Evolutionary conservation across 1,140 invertebrate species (phyloP).

Genomic region (Lerema accius): DNA sequence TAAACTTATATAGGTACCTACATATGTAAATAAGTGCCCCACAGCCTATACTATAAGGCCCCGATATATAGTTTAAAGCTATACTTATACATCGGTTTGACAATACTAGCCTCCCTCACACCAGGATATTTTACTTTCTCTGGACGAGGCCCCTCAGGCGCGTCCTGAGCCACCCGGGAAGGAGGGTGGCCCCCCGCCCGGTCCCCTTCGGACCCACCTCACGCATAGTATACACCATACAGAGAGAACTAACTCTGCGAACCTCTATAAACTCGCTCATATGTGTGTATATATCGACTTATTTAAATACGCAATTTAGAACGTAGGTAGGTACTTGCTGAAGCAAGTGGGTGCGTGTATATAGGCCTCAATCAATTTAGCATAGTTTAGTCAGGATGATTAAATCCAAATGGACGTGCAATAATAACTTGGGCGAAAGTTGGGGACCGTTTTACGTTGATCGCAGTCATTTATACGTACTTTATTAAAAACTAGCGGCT

Average conservation of each 20-base stretch:
- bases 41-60: slow-evolving; percentile 59
- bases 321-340: slow-evolving; percentile 46
- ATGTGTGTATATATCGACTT: slow-evolving; percentile 71
- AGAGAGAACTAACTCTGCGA: slow-evolving; percentile 75
- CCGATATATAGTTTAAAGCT: slow-evolving; percentile 80
- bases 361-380: slow-evolving; percentile 69
- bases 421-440: slow-evolving; percentile 29
- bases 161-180: slow-evolving; percentile 54
- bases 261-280: slow-evolving; percentile 73
- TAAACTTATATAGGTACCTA: slow-evolving; percentile 67
- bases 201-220: slow-evolving; percentile 59
- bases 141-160: slow-evolving; percentile 76
- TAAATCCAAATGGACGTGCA: slow-evolving; percentile 48
- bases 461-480: slow-evolving; percentile 15
- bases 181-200: slow-evolving; percentile 43
- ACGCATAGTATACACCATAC: slow-evolving; percentile 76
- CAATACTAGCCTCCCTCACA: slow-evolving; percentile 79
- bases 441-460: slow-evolving; percentile 15
- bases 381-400: slow-evolving; percentile 58
- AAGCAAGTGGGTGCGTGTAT: slow-evolving; percentile 47
- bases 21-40: slow-evolving; percentile 77
- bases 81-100: slow-evolving; percentile 78
- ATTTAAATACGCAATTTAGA: slow-evolving; percentile 79
- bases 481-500: too few relatives aligned
- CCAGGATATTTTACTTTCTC: slow-evolving; percentile 80